Evolutionary conservation across 2,113 vertebrate species (phyloP).

Genomic region (Octodon degus): DNA sequence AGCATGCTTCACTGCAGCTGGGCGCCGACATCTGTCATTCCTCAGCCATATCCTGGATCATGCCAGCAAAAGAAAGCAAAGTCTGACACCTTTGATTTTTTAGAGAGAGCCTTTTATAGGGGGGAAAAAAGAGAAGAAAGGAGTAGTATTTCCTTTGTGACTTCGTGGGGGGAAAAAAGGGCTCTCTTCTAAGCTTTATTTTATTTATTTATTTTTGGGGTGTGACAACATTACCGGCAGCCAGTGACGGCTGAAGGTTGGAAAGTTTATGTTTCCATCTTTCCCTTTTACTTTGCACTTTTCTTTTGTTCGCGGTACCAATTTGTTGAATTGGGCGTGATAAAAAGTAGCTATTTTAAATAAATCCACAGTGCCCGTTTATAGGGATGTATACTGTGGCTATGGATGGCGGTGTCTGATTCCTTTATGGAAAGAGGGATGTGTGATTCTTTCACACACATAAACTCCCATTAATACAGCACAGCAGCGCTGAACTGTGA

Average conservation of each 20-base stretch:
- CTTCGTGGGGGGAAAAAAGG: slow-evolving; percentile 71
- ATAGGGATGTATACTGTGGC: neutral
- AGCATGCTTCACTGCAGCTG: slow-evolving; percentile 93
- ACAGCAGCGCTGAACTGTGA: neutral
- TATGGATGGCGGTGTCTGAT: neutral
- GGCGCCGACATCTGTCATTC: slow-evolving; percentile 96
- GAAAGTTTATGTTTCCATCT: slow-evolving; percentile 78
- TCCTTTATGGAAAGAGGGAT: slow-evolving; percentile 21
- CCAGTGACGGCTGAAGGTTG: slow-evolving; percentile 21
- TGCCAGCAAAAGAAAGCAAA: slow-evolving; percentile 87
- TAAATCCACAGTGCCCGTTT: neutral
- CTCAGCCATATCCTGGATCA: slow-evolving; percentile 90
- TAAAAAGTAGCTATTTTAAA: slow-evolving; percentile 61
- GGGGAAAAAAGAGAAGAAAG: slow-evolving; percentile 74
- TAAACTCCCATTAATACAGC: neutral
- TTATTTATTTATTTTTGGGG: neutral
- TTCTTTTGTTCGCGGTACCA: slow-evolving; percentile 66
- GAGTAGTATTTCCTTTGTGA: slow-evolving; percentile 84
- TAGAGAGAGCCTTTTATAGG: slow-evolving; percentile 85
- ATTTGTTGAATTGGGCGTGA: slow-evolving; percentile 42
- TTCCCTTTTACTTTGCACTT: slow-evolving; percentile 73
- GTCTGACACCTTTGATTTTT: slow-evolving; percentile 90
- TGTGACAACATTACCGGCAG: slow-evolving; percentile 33
- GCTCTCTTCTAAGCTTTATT: slow-evolving; percentile 38
- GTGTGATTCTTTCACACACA: neutral